Conservation (phyloP, 2,888 invertebrate genomes). For the Lochmaea crataegi region DNA sequence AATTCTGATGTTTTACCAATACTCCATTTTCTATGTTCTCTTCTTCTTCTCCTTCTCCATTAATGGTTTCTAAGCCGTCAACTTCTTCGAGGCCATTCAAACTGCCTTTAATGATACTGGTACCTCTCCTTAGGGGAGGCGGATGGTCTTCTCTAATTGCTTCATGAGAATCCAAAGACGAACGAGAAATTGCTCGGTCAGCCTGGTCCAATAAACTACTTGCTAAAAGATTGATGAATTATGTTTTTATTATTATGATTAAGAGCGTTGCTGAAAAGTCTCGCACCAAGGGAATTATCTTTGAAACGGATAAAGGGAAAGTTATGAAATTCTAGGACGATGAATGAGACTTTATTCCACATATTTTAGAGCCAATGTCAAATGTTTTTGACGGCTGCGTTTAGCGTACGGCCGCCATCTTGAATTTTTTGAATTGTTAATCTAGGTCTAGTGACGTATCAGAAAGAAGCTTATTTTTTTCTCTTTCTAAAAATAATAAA, state of each 20-base stretch:
- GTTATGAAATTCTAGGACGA: no score
- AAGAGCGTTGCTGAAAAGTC: no score
- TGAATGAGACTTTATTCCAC: no score
- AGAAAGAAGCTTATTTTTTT: no score
- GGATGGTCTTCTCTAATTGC: conserved; percentile 57
- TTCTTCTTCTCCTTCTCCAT: conserved; percentile 26
- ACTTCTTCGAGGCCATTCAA: conserved; percentile 55
- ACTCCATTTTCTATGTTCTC: conserved; percentile 32
- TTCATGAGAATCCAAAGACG: conserved; percentile 64
- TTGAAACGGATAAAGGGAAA: no score
- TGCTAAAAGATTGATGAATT: conserved; percentile 21
- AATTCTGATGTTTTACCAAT: conserved; percentile 2
- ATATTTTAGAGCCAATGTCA: no score
- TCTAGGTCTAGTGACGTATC: no score
- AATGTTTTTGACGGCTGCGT: no score
- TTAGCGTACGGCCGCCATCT: no score
- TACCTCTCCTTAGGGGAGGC: conserved; percentile 69
- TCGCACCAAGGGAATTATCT: no score
- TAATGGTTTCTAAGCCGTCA: conserved; percentile 40
- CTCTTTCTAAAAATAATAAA: no score
- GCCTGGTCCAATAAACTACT: conserved; percentile 58
- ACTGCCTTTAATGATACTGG: conserved; percentile 71
- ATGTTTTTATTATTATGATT: neutral
- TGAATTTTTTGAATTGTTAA: no score
- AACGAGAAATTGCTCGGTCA: conserved; percentile 61